Base-by-base conservation (phyloP, 2,888 invertebrate species). In the Agriopis leucophaearia region DNA sequence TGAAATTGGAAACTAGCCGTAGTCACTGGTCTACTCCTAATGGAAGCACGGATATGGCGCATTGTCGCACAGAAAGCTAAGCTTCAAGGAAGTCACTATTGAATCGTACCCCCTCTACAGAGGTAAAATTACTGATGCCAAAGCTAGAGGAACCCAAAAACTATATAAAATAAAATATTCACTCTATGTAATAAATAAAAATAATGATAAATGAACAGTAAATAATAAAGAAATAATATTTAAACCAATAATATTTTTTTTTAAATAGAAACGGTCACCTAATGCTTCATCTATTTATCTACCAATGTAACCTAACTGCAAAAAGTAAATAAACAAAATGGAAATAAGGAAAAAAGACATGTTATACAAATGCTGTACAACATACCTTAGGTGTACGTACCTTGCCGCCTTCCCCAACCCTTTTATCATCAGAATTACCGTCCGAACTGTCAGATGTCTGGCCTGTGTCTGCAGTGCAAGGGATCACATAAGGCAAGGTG, bases 401-500 rank as follows among this genome's bases (percentile, higher is more conserved):
- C 94, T 90, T 95, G 74, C 87, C 86, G 47, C 85, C 87, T 62
- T 91, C 92, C 35, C 80, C 83, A 42, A 79, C 54, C 64, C 90
- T 80, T 72, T 92, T 93, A 72, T 93, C 93, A 44, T 93, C 93
- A 15, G 80, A 81, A 69, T 82, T 87, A 54, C 92, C 92, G 65
- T 94, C 92, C 2, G 93, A 92, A 76, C 91, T 92, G 75, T 93
- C 92, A 2, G 92, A 92, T 5, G 91, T 89, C 72, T 92, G 93
- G 0, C 93, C 93, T 0, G 89, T 79, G 78, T 92, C 93, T 12
- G 83, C 82, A 12, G 92, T 92, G 75, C 93, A 93, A 1, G 94
- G 94, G 44, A 94, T 91, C 36, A 94, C 91, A 78, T 94, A 94
- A 1, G 94, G 94, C 71, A 94, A 79, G 8, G 94, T 94, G 0